Evolutionary conservation across 2,113 vertebrate species (phyloP).

Genomic region (Phalacrocorax aristotelis): DNA sequence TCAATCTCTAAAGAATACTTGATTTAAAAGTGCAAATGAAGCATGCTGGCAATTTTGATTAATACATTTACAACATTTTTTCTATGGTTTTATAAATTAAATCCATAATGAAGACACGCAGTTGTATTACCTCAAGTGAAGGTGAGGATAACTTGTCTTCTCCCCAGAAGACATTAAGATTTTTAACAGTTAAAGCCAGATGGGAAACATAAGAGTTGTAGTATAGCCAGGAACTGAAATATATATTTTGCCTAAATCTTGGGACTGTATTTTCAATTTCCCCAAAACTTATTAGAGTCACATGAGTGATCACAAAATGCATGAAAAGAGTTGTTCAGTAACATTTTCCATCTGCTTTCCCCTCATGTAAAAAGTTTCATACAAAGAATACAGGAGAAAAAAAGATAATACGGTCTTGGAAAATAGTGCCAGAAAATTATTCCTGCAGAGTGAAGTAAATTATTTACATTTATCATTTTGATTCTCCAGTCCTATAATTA

Average conservation of each 20-base stretch:
- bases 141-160: background rate
- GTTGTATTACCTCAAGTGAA: background rate
- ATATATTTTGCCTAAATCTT: background rate
- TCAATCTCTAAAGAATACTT: constrained; percentile 53
- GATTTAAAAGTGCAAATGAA: constrained; percentile 43
- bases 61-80: constrained; percentile 29
- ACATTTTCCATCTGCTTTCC: background rate
- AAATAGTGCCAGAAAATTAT: background rate
- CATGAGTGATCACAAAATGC: background rate
- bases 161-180: background rate
- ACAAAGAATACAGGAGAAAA: background rate
- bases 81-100: constrained; percentile 10
- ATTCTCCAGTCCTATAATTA: background rate
- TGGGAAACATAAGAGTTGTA: background rate
- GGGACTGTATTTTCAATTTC: background rate
- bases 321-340: background rate
- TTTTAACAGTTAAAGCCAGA: background rate
- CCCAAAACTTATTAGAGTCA: background rate
- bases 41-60: constrained; percentile 13
- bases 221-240: background rate
- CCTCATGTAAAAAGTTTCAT: background rate
- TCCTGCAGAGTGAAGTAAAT: background rate
- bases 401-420: background rate
- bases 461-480: background rate
- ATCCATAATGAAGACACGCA: constrained; percentile 15